These are phyloP conservation scores for Stramonita haemastoma DNA, from an alignment of 2,888 invertebrate genomes.

Conservation along the genomic window DNA sequence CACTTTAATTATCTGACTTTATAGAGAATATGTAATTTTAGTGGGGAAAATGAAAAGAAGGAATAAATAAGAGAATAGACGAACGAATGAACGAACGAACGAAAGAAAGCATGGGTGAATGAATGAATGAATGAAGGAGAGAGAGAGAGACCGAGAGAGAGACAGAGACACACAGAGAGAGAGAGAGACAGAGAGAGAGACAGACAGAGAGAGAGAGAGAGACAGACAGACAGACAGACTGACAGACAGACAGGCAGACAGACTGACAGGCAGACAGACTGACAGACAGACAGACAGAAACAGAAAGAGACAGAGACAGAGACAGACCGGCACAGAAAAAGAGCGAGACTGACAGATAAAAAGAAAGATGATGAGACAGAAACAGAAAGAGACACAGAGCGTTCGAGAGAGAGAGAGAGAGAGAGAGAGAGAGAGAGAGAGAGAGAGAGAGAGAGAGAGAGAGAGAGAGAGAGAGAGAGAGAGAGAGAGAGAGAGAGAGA, in stretches of 20 bases:
- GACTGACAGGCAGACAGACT: not conserved
- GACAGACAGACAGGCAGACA: not conserved
- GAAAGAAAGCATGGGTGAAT: not conserved
- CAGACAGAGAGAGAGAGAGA: constrained; percentile 14
- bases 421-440: not conserved
- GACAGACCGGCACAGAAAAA: not conserved
- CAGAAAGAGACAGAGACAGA: constrained; percentile 20
- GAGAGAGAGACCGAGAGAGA: not conserved
- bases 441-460: not conserved
- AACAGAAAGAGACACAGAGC: not conserved
- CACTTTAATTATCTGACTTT: no score
- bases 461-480: not conserved
- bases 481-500: no score
- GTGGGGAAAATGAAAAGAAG: no score
- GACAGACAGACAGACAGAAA: not conserved
- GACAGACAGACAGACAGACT: constrained; percentile 10
- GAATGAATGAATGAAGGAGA: not conserved
- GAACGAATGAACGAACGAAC: not conserved
- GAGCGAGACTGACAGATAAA: not conserved
- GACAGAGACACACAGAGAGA: not conserved
- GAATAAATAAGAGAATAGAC: no score
- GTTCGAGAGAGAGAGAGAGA: not conserved
- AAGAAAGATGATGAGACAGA: not conserved
- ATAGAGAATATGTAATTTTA: no score
- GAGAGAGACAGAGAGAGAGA: constrained; percentile 19